Evolutionary conservation across 1,140 invertebrate species (phyloP).

Genomic region (Drosophila insularis): DNA sequence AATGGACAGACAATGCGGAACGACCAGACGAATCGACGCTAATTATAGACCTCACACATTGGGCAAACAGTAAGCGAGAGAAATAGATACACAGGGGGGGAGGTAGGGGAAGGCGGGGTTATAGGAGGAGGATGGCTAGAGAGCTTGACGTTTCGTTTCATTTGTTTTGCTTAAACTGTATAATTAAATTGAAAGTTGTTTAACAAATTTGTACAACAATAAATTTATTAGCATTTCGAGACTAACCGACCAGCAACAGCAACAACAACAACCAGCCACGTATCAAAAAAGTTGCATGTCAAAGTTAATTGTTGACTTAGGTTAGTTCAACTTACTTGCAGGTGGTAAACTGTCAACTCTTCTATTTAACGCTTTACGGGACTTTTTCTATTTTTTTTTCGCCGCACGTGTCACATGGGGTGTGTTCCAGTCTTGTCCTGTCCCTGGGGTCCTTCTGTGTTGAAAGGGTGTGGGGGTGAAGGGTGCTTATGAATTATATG

Average conservation of each 20-base stretch:
- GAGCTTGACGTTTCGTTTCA: constrained; percentile 34
- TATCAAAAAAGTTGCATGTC: constrained; percentile 47
- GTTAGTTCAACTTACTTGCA: constrained; percentile 27
- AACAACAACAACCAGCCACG: neutral
- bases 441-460: neutral
- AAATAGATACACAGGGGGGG: neutral
- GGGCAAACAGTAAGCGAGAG: constrained; percentile 11
- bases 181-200: constrained; percentile 61
- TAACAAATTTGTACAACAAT: constrained; percentile 64
- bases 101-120: neutral
- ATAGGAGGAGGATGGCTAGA: neutral
- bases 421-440: too few species aligned
- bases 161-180: constrained; percentile 35
- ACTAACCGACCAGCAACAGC: neutral
- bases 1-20: neutral
- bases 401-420: neutral
- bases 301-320: constrained; percentile 56
- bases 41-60: constrained; percentile 25
- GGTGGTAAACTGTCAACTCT: constrained; percentile 38
- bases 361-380: neutral
- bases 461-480: neutral
- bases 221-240: constrained; percentile 56
- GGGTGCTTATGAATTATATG: constrained; percentile 17
- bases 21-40: constrained; percentile 8
- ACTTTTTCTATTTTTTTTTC: neutral